Conservation (phyloP, 1,140 invertebrate species). For the Trichonephila clavipes region DNA sequence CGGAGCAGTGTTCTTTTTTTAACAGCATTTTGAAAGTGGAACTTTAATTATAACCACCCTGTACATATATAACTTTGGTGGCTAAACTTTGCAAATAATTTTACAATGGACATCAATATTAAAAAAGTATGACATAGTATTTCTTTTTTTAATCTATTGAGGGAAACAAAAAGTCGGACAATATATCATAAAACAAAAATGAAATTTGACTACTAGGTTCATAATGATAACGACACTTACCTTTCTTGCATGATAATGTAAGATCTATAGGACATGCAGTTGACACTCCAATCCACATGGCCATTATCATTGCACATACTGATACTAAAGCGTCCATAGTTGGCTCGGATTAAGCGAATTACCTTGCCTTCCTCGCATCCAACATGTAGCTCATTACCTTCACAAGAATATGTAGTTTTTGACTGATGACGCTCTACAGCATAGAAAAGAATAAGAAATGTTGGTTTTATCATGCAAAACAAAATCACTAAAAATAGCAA, state of each 20-base stretch:
- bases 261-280: constrained; percentile 91
- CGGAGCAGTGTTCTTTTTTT: too few relatives aligned
- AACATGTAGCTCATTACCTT: constrained; percentile 93
- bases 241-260: constrained; percentile 82
- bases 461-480: not conserved
- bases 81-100: too few relatives aligned
- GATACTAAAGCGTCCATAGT: constrained; percentile 97
- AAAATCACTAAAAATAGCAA: too few relatives aligned
- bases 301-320: constrained; percentile 98
- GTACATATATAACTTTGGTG: too few relatives aligned
- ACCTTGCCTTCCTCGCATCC: constrained; percentile 92
- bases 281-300: constrained; percentile 96
- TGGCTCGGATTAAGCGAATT: constrained; percentile 95
- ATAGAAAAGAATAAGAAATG: constrained; percentile 74
- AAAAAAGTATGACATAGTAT: too few relatives aligned
- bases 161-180: too few relatives aligned
- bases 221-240: constrained; percentile 78
- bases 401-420: constrained; percentile 95
- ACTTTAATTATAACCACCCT: too few relatives aligned
- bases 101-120: too few relatives aligned
- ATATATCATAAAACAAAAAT: too few relatives aligned
- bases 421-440: constrained; percentile 86
- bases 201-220: too few relatives aligned
- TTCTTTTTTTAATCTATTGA: too few relatives aligned
- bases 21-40: too few relatives aligned